Evolutionary conservation across 2,888 invertebrate genomes (phyloP).

Genomic region (Cerceris rybyensis): DNA sequence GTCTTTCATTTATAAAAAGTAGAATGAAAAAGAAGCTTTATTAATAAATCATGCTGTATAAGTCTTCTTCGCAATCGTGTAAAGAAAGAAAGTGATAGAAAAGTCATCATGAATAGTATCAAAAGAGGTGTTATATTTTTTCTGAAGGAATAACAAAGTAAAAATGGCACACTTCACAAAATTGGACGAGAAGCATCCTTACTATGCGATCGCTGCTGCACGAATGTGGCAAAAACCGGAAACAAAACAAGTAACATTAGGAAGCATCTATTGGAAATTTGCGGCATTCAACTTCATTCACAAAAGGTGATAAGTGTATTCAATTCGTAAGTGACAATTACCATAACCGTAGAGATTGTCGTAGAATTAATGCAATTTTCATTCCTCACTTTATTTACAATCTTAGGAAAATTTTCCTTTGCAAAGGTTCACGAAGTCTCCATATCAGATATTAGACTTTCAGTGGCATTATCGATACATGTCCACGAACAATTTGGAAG

Average conservation of each 20-base stretch:
- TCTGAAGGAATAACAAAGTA: conserved; percentile 52
- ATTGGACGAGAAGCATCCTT: conserved; percentile 73
- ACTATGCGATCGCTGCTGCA: conserved; percentile 71
- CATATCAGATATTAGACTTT: too few relatives aligned
- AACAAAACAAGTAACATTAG: conserved; percentile 70
- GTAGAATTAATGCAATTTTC: neutral
- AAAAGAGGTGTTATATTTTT: conserved; percentile 38
- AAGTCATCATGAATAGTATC: neutral
- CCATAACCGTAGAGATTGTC: neutral
- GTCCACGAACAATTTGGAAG: too few relatives aligned
- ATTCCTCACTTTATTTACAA: neutral
- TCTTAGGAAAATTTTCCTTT: too few relatives aligned
- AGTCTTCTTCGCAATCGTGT: too few relatives aligned
- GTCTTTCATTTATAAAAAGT: too few relatives aligned
- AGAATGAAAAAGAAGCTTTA: too few relatives aligned
- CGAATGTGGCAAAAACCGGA: conserved; percentile 74
- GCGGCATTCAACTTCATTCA: conserved; percentile 75
- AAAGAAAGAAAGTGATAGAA: too few relatives aligned
- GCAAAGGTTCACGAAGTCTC: too few relatives aligned
- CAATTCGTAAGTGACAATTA: neutral
- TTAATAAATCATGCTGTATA: too few relatives aligned
- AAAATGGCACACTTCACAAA: conserved; percentile 73
- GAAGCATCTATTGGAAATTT: conserved; percentile 75
- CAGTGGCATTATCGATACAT: too few relatives aligned
- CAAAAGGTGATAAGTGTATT: conserved; percentile 60